These are phyloP conservation scores for Pocillopora grandis DNA, from an alignment of 92 coral and sea anemone genomes.

Conservation along the genomic window DNA sequence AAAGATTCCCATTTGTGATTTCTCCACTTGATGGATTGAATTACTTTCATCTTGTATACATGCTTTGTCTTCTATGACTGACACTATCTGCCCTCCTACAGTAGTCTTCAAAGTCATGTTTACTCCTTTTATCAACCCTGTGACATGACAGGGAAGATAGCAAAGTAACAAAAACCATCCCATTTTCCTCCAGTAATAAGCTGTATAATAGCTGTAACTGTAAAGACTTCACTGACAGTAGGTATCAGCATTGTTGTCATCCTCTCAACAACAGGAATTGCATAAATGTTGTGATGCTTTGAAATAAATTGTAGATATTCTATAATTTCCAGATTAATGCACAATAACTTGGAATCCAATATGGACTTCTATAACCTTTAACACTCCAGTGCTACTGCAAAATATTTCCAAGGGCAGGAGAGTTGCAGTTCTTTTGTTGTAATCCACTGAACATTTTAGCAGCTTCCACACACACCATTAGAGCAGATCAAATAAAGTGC, in stretches of 20 bases:
- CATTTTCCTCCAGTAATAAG: too few species aligned
- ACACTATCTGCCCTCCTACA: too few species aligned
- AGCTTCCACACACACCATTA: constrained; percentile 10
- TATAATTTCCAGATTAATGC: not conserved
- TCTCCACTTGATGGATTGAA: not conserved
- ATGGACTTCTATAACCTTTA: not conserved
- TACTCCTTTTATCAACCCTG: too few species aligned
- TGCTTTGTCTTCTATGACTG: not conserved
- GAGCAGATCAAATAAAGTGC: constrained; percentile 18
- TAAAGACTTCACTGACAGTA: not conserved
- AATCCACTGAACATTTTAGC: not conserved
- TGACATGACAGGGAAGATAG: too few species aligned
- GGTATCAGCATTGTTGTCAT: too few species aligned
- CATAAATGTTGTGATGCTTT: too few species aligned
- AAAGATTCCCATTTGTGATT: not conserved
- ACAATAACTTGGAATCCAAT: not conserved
- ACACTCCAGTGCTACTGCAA: not conserved
- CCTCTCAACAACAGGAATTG: too few species aligned
- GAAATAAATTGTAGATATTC: not conserved
- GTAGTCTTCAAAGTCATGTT: too few species aligned
- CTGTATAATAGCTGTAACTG: not conserved
- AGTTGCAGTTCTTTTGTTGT: not conserved
- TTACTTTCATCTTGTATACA: not conserved
- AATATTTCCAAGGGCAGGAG: not conserved
- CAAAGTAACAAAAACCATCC: too few species aligned